Evolutionary conservation across 2,113 vertebrate species (phyloP).

Genomic region (Trachemys scripta): DNA sequence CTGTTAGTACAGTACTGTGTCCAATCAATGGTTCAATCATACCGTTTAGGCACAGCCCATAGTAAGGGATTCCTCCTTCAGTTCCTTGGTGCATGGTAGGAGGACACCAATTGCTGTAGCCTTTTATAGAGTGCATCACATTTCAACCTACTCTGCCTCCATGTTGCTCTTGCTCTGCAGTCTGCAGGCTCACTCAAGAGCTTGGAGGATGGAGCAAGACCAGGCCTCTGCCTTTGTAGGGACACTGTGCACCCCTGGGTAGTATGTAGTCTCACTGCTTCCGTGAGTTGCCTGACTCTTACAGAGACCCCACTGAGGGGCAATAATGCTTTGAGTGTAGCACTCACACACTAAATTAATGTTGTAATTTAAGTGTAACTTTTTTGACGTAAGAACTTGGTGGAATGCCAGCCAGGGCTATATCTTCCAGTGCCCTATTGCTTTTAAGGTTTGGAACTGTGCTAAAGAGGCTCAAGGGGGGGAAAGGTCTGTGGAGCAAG

Average conservation of each 20-base stretch:
- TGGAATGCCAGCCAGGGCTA: background rate
- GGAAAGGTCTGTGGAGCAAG: background rate
- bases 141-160: background rate
- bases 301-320: background rate
- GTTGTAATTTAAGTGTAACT: background rate
- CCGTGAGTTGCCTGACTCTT: background rate
- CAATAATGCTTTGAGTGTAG: background rate
- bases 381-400: background rate
- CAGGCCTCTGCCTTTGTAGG: background rate
- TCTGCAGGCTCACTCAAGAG: background rate
- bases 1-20: background rate
- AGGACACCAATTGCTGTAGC: background rate
- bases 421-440: background rate
- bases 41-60: background rate
- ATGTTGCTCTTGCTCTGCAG: background rate
- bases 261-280: background rate
- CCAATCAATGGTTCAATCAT: background rate
- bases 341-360: too few relatives aligned
- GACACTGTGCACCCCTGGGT: background rate
- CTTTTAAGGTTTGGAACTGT: background rate
- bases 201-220: background rate
- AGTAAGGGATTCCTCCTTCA: background rate
- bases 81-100: background rate
- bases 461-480: background rate
- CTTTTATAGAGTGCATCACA: background rate